Conservation (phyloP, 2,888 invertebrate genomes). For the Lasioglossum morio region DNA sequence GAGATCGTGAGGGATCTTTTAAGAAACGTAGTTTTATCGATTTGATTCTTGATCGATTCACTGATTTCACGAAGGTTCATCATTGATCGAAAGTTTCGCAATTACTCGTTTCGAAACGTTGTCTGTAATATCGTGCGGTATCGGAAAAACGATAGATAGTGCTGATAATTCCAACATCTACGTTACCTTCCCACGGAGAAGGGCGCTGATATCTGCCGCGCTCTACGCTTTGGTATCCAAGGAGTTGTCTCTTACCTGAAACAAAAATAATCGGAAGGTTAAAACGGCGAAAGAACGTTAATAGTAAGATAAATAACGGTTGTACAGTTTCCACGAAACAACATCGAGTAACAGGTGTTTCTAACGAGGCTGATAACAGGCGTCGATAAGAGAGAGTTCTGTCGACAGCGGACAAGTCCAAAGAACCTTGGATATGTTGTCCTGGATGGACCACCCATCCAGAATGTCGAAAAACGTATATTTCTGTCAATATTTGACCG, state of each 20-base stretch:
- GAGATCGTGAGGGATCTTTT: not conserved
- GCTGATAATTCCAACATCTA: slow-evolving; percentile 65
- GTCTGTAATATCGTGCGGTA: not conserved
- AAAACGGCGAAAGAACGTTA: not conserved
- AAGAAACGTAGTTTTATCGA: not conserved
- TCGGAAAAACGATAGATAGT: slow-evolving; percentile 2
- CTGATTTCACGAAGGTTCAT: not conserved
- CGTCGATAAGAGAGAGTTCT: slow-evolving; percentile 68
- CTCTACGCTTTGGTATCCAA: not conserved
- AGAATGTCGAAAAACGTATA: not conserved
- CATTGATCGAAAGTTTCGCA: not conserved
- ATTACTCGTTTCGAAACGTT: too few relatives aligned
- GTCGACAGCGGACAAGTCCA: not conserved
- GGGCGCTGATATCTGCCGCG: slow-evolving; percentile 37
- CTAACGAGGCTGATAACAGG: slow-evolving; percentile 43
- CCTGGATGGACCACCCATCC: not conserved
- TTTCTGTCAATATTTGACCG: not conserved
- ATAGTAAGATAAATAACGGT: not conserved
- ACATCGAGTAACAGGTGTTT: not conserved
- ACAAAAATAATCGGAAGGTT: slow-evolving; percentile 60
- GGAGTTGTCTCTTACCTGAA: slow-evolving; percentile 76
- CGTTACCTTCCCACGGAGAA: slow-evolving; percentile 66
- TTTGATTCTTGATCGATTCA: too few relatives aligned
- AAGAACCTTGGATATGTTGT: not conserved
- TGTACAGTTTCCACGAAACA: not conserved